These are phyloP conservation scores for Zoroaster sp. DNA, from an alignment of 53 echinoderm and acorn worm species.

Conservation along the genomic window DNA sequence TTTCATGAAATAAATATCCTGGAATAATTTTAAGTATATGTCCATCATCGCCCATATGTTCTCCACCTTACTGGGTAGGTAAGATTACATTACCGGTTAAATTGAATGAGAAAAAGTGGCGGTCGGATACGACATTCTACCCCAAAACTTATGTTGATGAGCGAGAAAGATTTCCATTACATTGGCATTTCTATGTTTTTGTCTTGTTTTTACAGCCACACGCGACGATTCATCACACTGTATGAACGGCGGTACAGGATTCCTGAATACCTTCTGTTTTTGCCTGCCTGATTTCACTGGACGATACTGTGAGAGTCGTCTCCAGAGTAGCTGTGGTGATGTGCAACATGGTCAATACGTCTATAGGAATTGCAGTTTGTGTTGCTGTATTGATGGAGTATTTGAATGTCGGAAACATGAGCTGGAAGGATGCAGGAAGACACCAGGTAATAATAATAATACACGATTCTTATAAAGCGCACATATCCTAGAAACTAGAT, in stretches of 20 bases:
- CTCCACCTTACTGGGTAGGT: no score
- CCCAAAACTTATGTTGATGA: no score
- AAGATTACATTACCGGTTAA: background rate
- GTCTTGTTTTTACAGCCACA: background rate
- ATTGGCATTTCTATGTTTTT: background rate
- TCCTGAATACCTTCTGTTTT: conserved; percentile 81
- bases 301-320: conserved; percentile 76
- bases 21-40: no score
- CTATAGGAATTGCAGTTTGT: conserved; percentile 72
- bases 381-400: conserved; percentile 68
- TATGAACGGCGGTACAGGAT: conserved; percentile 81
- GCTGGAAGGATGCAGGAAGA: conserved; percentile 74
- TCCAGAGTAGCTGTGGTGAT: conserved; percentile 61
- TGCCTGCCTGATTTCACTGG: conserved; percentile 73
- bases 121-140: no score
- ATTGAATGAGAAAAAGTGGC: background rate
- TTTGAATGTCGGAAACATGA: conserved; percentile 58
- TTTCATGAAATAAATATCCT: no score
- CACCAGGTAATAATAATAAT: no score
- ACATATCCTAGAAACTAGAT: no score
- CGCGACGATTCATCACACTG: conserved; percentile 64
- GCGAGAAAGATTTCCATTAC: background rate
- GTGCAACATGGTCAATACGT: conserved; percentile 64
- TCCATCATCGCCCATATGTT: no score
- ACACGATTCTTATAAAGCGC: no score